Conservation (phyloP, 2,113 vertebrate species). For the Conger conger region DNA sequence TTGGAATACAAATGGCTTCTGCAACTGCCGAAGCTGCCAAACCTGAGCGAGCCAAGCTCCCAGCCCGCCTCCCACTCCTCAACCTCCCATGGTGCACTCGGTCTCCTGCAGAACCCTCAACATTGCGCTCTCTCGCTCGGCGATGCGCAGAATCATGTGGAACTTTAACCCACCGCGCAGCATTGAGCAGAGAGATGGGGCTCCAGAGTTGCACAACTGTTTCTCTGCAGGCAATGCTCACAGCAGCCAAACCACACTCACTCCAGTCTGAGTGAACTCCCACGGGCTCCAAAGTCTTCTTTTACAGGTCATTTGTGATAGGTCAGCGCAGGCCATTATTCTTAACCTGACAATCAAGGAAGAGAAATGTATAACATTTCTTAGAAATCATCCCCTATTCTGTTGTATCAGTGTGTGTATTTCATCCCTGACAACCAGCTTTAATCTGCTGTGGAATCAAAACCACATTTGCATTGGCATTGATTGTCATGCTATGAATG, state of each 20-base stretch:
- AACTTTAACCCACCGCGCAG: too few species aligned
- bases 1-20: constrained; percentile 24
- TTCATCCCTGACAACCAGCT: not conserved
- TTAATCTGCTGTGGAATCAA: not conserved
- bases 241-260: too few species aligned
- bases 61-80: not conserved
- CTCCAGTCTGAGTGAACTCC: too few species aligned
- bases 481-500: not conserved
- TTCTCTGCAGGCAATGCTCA: too few species aligned
- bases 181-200: too few species aligned
- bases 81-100: not conserved
- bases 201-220: too few species aligned
- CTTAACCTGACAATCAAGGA: not conserved
- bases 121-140: too few species aligned
- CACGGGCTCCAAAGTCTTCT: not conserved
- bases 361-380: not conserved
- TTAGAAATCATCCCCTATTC: too few species aligned
- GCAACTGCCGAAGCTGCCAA: constrained; percentile 37
- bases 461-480: not conserved
- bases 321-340: not conserved
- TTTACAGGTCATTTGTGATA: not conserved
- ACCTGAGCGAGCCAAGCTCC: constrained; percentile 36
- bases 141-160: too few species aligned
- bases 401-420: not conserved
- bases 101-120: not conserved